Conservation (phyloP, 37 sponge, comb jelly and placozoan genomes). For the Ianthella basta region DNA sequence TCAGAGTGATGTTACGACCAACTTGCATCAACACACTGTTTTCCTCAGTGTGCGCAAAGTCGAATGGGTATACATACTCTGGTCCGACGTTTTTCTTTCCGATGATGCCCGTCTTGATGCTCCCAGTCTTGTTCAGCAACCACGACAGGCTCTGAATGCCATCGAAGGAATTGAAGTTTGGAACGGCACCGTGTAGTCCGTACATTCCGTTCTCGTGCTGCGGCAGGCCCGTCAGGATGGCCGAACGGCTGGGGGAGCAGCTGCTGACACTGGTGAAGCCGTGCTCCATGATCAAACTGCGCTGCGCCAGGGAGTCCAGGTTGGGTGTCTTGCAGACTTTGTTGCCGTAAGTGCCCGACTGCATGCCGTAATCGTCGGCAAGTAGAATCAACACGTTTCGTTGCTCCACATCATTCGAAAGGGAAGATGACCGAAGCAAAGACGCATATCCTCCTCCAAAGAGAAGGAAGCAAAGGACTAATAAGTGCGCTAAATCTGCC, state of each 20-base stretch:
- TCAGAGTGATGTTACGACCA: constrained; percentile 79
- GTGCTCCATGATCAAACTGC: constrained; percentile 40
- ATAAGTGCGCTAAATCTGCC: too few species aligned
- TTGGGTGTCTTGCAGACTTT: constrained; percentile 63
- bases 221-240: constrained; percentile 71
- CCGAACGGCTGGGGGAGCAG: constrained; percentile 83
- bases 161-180: constrained; percentile 72
- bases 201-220: constrained; percentile 90
- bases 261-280: constrained; percentile 79
- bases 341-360: constrained; percentile 58
- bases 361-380: constrained; percentile 70
- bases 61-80: constrained; percentile 71
- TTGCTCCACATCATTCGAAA: not conserved
- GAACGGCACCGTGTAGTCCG: constrained; percentile 62
- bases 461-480: too few species aligned
- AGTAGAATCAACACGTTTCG: constrained; percentile 71
- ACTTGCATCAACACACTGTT: constrained; percentile 54
- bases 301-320: constrained; percentile 53
- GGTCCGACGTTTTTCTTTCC: constrained; percentile 89
- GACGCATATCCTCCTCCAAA: too few species aligned
- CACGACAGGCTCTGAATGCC: constrained; percentile 63
- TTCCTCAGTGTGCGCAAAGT: constrained; percentile 65
- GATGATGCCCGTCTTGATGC: constrained; percentile 69
- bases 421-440: too few species aligned
- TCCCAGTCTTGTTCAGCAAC: constrained; percentile 57